These are phyloP conservation scores for Liasis olivaceus DNA, from an alignment of 2,797 vertebrate genomes.

Conservation along the genomic window DNA sequence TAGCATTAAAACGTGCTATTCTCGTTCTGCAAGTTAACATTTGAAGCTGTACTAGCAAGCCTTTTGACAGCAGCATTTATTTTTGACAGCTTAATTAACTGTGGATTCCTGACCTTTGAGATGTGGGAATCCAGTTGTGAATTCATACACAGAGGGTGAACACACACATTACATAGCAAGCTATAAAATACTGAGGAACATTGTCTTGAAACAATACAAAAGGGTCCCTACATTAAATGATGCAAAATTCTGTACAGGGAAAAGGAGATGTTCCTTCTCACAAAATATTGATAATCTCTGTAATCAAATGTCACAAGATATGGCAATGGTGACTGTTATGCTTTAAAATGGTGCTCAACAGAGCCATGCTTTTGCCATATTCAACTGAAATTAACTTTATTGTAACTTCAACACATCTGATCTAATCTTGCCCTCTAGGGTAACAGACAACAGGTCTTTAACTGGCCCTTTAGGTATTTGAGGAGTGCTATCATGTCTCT, in stretches of 20 bases:
- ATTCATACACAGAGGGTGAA: not conserved
- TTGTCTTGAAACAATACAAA: not conserved
- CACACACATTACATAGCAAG: constrained; percentile 35
- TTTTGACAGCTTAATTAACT: constrained; percentile 55
- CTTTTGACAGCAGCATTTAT: constrained; percentile 37
- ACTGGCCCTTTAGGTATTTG: not conserved
- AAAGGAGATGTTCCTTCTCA: not conserved
- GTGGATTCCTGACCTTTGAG: constrained; percentile 67
- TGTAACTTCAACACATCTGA: not conserved
- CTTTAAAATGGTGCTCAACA: not conserved
- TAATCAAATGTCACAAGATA: not conserved
- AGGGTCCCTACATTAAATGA: not conserved
- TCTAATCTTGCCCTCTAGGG: not conserved
- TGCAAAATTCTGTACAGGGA: not conserved
- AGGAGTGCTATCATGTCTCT: not conserved
- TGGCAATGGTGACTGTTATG: not conserved
- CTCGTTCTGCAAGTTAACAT: constrained; percentile 46
- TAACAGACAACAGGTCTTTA: not conserved
- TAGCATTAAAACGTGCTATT: constrained; percentile 39
- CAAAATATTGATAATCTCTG: not conserved
- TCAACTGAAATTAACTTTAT: not conserved
- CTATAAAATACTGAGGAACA: constrained; percentile 38
- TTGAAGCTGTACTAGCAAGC: constrained; percentile 46
- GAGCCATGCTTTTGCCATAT: not conserved
- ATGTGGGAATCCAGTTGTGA: constrained; percentile 31